phyloP scores from a whole-genome alignment of 2,113 vertebrate species.

The Anguilla japonica region DNA sequence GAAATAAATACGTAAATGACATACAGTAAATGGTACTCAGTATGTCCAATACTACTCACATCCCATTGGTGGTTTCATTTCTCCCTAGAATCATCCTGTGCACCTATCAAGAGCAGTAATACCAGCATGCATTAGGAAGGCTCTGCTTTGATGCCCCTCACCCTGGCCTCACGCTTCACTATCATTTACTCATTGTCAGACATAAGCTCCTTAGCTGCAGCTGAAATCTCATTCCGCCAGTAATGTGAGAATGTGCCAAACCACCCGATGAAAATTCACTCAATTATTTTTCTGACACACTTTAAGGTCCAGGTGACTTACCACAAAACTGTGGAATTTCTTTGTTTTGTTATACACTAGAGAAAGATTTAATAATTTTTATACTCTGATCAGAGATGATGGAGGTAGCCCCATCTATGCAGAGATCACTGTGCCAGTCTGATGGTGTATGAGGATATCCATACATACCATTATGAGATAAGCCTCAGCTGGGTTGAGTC shows the following conservation, averaged over 20 bases:
- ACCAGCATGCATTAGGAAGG: not conserved
- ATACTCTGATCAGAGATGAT: not conserved
- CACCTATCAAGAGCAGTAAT: not conserved
- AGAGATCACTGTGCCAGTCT: not conserved
- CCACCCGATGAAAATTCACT: not conserved
- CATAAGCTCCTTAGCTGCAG: slow-evolving; percentile 21
- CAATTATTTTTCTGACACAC: slow-evolving; percentile 18
- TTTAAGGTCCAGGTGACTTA: not conserved
- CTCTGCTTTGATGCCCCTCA: not conserved
- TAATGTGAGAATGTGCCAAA: slow-evolving; percentile 18
- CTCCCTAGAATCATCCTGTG: not conserved
- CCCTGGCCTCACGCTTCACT: not conserved
- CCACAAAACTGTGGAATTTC: not conserved
- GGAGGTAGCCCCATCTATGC: not conserved
- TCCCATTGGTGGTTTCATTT: not conserved
- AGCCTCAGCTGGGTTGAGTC: not conserved
- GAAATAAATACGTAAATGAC: no score
- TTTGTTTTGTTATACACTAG: not conserved
- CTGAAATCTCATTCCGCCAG: slow-evolving; percentile 11
- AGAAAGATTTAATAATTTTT: not conserved
- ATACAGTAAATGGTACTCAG: no score
- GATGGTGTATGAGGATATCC: not conserved
- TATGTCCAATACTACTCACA: not conserved
- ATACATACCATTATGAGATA: not conserved
- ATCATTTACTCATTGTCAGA: not conserved